Base-by-base conservation (phyloP, 2,113 vertebrate species). In the Lepisosteus osseus region DNA sequence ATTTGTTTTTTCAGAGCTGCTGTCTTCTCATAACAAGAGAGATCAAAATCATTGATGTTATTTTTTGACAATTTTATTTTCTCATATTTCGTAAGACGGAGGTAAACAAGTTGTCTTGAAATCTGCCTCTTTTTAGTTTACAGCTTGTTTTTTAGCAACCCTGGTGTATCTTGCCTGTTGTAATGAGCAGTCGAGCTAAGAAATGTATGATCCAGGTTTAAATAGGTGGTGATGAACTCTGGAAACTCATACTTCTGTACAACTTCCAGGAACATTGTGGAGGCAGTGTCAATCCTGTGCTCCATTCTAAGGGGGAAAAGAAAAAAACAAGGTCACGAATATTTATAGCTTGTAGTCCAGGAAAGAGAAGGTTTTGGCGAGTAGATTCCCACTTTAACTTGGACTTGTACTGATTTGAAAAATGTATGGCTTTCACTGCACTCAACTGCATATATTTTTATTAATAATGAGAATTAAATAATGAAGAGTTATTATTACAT, bases 141-240 rank as follows among this genome's bases (percentile, higher is more conserved):
- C 66, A 90, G 86, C 75, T 80, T 90, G 15, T 86, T 41, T 8
- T 0, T 72, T 51, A 40, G 75, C 11, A 1, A 0, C 7, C 43
- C n/a, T 1, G 8, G 42, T 40, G 9, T 2, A 13, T 78, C 62
- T 54, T 13, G 2, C 8, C 14, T 7, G 43, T 72, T 63, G 3
- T 71, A 41, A 3, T 9, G 3, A 7, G 3, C 15, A 51, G 82
- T 79, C 44, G 79, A 82, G 71, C 75, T 85, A 71, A 92, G 80
- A 66, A 89, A 90, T 42, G 72, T 86, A 61, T 91, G 84, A 65
- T 95, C 87, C 79, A 86, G 77, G 68, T 86, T 86, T 54, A 93
- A 67, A 78, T 89, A 90, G 17, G 83, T 79, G 8, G 83, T 92
- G 80, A 91, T 81, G 84, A 94, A 92, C 82, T 89, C 90, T 73